phyloP scores from a whole-genome alignment of 1,140 invertebrate genomes.

The Ylistrum balloti region DNA sequence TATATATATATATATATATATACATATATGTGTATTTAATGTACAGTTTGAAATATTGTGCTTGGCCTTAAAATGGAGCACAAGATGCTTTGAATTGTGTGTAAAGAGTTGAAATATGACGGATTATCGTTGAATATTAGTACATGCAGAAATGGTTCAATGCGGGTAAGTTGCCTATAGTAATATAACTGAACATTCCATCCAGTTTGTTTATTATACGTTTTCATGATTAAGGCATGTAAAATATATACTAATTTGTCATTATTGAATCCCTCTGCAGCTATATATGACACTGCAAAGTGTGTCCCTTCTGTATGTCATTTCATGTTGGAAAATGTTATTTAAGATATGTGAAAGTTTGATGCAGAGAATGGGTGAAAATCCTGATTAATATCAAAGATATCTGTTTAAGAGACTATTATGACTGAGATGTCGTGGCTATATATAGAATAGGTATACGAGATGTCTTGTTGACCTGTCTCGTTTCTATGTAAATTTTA shows the following conservation, averaged over 20 bases:
- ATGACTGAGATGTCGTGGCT: not conserved
- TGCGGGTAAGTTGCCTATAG: not conserved
- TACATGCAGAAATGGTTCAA: not conserved
- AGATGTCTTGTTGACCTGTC: not conserved
- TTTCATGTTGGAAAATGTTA: slow-evolving; percentile 12
- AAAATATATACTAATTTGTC: not conserved
- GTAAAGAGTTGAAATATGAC: not conserved
- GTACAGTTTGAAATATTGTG: not conserved
- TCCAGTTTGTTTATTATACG: not conserved
- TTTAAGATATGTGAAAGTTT: not conserved
- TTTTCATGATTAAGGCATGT: slow-evolving; percentile 18
- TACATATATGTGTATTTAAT: not conserved
- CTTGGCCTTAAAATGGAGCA: slow-evolving; percentile 38
- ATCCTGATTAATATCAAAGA: not conserved
- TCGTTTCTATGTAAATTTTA: not conserved
- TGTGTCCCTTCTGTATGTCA: not conserved
- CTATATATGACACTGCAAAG: slow-evolving; percentile 3
- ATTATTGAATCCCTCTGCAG: slow-evolving; percentile 28
- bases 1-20: not conserved
- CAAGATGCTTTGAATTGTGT: slow-evolving; percentile 1
- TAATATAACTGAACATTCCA: not conserved
- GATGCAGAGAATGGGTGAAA: slow-evolving; percentile 1
- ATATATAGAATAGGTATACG: not conserved
- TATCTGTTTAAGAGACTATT: not conserved
- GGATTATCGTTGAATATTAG: not conserved